These are phyloP conservation scores for Eleutherodactylus coqui DNA, from an alignment of 2,797 vertebrate species.

Conservation along the genomic window DNA sequence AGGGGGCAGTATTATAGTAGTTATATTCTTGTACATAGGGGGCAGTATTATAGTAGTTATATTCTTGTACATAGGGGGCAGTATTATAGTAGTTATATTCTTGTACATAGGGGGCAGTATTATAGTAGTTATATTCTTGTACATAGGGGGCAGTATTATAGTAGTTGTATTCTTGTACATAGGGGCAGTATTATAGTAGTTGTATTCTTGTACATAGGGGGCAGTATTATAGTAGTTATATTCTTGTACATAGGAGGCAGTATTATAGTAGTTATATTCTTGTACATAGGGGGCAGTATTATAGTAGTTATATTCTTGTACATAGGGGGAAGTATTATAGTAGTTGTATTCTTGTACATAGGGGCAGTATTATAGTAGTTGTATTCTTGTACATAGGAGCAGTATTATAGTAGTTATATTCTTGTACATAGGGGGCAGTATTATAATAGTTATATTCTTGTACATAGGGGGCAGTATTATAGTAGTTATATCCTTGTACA, in stretches of 20 bases:
- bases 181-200: conserved; percentile 12
- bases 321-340: conserved; percentile 3
- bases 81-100: conserved; percentile 22
- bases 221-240: conserved; percentile 7
- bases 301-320: conserved; percentile 12
- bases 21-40: conserved; percentile 9
- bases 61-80: neutral
- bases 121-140: conserved; percentile 12
- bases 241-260: neutral
- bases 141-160: conserved; percentile 1
- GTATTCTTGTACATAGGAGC: neutral
- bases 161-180: conserved; percentile 19
- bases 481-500: neutral
- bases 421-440: conserved; percentile 1
- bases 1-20: conserved; percentile 1
- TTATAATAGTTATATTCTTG: conserved; percentile 5
- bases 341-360: conserved; percentile 12
- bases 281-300: conserved; percentile 7
- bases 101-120: conserved; percentile 4
- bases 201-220: conserved; percentile 19
- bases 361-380: conserved; percentile 15
- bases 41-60: conserved; percentile 10
- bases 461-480: neutral
- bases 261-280: neutral
- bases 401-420: conserved; percentile 21